Base-by-base conservation (phyloP, 2,113 vertebrate species). In the Salvelinus alpinus region DNA sequence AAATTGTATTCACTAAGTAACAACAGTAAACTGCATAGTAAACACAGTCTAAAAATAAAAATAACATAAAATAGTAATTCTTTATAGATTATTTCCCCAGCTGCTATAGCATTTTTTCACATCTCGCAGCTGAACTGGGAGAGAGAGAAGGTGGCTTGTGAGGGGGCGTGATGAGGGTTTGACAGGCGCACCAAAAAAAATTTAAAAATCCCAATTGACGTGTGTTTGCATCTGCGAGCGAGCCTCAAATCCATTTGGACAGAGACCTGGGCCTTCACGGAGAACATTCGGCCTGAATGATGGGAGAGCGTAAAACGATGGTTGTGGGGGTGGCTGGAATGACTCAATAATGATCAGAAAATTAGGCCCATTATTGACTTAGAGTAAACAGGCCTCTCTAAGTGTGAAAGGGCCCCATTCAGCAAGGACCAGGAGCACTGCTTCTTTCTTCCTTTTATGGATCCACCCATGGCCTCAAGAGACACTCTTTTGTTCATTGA, bases 261-360 rank as follows among this genome's bases (percentile, higher is more conserved):
- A 11, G 64, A 72, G 74, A 72, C 75, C 13, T 7, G 70, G 79
- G 75, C 68, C 78, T 68, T 44, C 6, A 4, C 2, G 13, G 9
- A 62, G 80, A 72, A 38, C 68, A 60, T 13, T 66, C 29, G 59
- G 81, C 70, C 29, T 81, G 84, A 86, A 80, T 82, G 85, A 89
- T 71, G 81, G 84, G 79, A 81, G 88, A 76, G 83, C 71, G 38
- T 77, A 86, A 74, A 88, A 82, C n/a, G 62, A 78, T 13, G 89
- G 82, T 84, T 75, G 80, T 82, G 80, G 84, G 85, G 82, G 82
- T 81, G 84, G 90, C 77, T 82, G 86, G 90, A 90, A 91, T 91
- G 90, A 93, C 89, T 88, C 89, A 92, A 92, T 93, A 93, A 94
- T 93, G 91, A 93, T 94, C 88, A 86, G 88, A 93, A 93, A 93